Percentiles rank a stretch among this genome's conserved stretches.
These are phyloP conservation scores for Vulpes lagopus DNA, from an alignment of 2,113 vertebrate genomes.

Conservation along the genomic window DNA sequence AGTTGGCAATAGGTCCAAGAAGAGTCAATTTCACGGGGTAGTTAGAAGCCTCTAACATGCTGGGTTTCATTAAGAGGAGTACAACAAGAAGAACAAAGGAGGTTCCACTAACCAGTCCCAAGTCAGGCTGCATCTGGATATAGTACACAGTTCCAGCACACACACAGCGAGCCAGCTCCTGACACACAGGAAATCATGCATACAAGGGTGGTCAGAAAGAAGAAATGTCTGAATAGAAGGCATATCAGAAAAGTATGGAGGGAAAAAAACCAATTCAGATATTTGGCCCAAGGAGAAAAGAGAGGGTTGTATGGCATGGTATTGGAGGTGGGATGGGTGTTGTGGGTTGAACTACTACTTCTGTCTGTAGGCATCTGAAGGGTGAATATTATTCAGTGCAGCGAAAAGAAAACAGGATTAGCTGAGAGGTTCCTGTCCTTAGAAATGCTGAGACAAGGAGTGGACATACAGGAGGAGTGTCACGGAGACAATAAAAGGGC, in stretches of 20 bases:
- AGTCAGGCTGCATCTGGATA: background rate
- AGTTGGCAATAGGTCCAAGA: background rate
- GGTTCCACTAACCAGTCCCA: rapidly evolving
- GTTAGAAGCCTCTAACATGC: background rate
- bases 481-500: background rate
- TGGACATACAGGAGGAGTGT: too few species aligned
- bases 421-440: background rate
- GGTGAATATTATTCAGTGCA: background rate
- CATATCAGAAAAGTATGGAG: background rate
- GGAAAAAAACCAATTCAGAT: background rate
- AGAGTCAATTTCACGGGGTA: background rate
- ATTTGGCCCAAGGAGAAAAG: background rate
- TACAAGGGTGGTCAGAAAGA: background rate
- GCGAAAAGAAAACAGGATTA: background rate
- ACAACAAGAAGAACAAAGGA: background rate
- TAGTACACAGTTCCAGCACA: background rate
- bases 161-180: rapidly evolving
- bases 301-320: background rate
- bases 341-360: too few species aligned
- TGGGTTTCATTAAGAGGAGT: background rate
- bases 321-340: background rate
- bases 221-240: background rate
- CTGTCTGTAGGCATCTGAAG: background rate
- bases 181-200: background rate
- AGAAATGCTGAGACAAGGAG: background rate